Evolutionary conservation across 1,140 invertebrate genomes (phyloP).

Genomic region (Colletes latitarsis): DNA sequence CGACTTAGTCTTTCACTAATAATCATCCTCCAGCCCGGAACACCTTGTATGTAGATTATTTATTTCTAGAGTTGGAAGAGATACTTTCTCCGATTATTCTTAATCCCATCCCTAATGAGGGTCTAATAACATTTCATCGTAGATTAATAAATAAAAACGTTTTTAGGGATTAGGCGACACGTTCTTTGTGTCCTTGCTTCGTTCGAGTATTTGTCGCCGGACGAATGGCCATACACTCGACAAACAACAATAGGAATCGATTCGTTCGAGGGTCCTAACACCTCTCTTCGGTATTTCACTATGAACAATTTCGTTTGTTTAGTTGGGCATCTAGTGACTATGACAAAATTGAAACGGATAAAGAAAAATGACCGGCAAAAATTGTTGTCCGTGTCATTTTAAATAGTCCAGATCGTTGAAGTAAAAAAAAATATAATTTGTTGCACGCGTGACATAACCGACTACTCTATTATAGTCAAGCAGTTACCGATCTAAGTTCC

Average conservation of each 20-base stretch:
- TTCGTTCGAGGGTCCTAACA: slow-evolving; percentile 55
- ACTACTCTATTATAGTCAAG: background rate
- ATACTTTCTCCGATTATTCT: background rate
- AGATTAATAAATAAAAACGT: background rate
- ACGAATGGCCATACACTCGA: background rate
- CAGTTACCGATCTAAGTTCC: background rate
- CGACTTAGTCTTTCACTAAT: too few species aligned
- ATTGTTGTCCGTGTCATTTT: background rate
- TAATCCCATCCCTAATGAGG: slow-evolving; percentile 21
- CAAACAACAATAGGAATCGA: slow-evolving; percentile 7
- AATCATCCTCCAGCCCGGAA: too few species aligned
- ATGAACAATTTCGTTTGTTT: background rate
- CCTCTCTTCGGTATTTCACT: slow-evolving; percentile 35
- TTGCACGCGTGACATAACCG: background rate
- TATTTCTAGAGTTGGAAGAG: too few species aligned
- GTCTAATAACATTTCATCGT: background rate
- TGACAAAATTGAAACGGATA: background rate
- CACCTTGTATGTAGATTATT: too few species aligned
- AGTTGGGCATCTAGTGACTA: background rate
- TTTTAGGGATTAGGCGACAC: slow-evolving; percentile 39
- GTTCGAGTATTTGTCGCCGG: background rate
- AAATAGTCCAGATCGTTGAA: background rate
- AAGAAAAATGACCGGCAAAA: background rate
- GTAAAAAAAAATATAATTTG: background rate
- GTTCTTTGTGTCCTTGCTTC: slow-evolving; percentile 63